Percentiles rank a stretch among this genome's conserved stretches.
Conservation (phyloP, 2,888 invertebrate genomes). For the Rambutsinella grinnellia region DNA sequence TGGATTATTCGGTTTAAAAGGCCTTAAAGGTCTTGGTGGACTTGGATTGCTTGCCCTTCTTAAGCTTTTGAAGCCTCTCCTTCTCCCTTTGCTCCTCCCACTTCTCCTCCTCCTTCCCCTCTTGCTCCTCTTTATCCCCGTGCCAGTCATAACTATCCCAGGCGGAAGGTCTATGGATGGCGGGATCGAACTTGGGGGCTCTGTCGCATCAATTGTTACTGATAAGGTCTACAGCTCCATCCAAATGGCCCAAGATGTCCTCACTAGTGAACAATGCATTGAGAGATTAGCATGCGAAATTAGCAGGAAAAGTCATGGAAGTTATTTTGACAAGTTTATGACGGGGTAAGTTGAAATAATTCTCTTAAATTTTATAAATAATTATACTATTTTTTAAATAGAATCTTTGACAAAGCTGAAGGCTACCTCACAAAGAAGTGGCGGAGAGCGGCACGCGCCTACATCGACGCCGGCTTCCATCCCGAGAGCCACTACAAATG, state of each 20-base stretch:
- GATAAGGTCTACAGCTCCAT: slow-evolving; percentile 59
- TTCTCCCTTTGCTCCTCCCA: slow-evolving; percentile 61
- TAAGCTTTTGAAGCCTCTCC: slow-evolving; percentile 61
- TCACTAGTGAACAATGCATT: slow-evolving; percentile 62
- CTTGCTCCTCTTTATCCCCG: slow-evolving; percentile 62
- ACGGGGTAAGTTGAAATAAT: slow-evolving; percentile 54
- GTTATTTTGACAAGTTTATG: slow-evolving; percentile 58
- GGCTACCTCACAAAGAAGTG: slow-evolving; percentile 63
- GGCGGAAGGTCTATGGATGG: slow-evolving; percentile 22
- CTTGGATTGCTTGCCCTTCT: slow-evolving; percentile 60
- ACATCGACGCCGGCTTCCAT: slow-evolving; percentile 61
- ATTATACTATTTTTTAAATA: slow-evolving; percentile 28
- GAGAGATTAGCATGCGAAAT: slow-evolving; percentile 64
- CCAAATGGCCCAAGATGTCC: slow-evolving; percentile 63
- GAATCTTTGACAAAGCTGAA: slow-evolving; percentile 62
- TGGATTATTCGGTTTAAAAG: slow-evolving; percentile 57
- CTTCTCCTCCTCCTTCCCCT: slow-evolving; percentile 58
- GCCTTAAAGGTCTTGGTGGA: slow-evolving; percentile 52
- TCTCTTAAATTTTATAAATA: background rate
- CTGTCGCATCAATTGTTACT: slow-evolving; percentile 51
- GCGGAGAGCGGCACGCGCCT: slow-evolving; percentile 62
- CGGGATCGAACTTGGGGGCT: slow-evolving; percentile 23
- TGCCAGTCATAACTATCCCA: slow-evolving; percentile 62
- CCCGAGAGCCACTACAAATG: slow-evolving; percentile 58
- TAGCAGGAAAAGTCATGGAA: slow-evolving; percentile 58